phyloP scores from a whole-genome alignment of 2,888 invertebrate species.

The Drosophila fungiperda region DNA sequence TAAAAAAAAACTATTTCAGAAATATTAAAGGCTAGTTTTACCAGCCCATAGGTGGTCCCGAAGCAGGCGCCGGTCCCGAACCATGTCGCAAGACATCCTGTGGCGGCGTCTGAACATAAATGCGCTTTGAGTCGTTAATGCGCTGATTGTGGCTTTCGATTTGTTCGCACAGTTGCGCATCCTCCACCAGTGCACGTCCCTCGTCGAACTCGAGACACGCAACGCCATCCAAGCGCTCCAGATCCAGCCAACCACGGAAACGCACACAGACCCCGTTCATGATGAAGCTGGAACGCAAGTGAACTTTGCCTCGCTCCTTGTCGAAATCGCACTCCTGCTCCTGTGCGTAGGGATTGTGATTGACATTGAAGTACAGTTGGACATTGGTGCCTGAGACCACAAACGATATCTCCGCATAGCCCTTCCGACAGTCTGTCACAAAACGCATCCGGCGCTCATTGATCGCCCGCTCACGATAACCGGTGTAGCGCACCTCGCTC shows the following conservation, averaged over 20 bases:
- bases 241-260: constrained; percentile 96
- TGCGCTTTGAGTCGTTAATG: constrained; percentile 59
- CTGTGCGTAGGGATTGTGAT: constrained; percentile 87
- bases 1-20: neutral
- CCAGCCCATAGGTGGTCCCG: constrained; percentile 59
- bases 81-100: constrained; percentile 50
- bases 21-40: constrained; percentile 12
- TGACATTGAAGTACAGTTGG: constrained; percentile 92
- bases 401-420: constrained; percentile 97
- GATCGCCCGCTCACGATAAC: constrained; percentile 94
- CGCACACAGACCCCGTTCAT: constrained; percentile 99
- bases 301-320: constrained; percentile 97
- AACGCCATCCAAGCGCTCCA: constrained; percentile 95
- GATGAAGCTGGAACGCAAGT: constrained; percentile 95
- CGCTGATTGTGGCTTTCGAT: constrained; percentile 61
- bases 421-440: constrained; percentile 96
- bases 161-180: constrained; percentile 89
- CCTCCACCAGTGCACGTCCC: constrained; percentile 94
- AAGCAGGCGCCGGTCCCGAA: constrained; percentile 20
- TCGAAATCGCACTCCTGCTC: constrained; percentile 96
- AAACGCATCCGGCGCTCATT: constrained; percentile 96
- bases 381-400: constrained; percentile 97
- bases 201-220: constrained; percentile 96
- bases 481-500: constrained; percentile 98
- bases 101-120: constrained; percentile 60